Percentiles rank a stretch among this genome's conserved stretches.
Conservation (phyloP, 2,797 vertebrate genomes). For the Melanotaenia pygmaea region DNA sequence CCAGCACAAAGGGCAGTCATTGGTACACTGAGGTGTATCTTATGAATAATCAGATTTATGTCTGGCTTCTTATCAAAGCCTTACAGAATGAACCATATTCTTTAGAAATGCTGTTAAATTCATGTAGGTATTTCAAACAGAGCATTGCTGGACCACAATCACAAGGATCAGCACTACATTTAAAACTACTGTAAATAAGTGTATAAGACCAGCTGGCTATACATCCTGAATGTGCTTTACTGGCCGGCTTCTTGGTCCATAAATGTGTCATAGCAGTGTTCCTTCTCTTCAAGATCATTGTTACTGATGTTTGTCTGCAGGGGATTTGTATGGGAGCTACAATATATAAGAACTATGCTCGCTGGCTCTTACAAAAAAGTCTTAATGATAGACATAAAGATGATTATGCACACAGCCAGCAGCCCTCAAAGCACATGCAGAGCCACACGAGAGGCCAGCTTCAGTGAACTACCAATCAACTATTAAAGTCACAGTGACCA, state of each 20-base stretch:
- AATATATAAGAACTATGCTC: neutral
- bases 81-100: slow-evolving; percentile 7
- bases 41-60: slow-evolving; percentile 38
- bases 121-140: neutral
- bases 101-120: slow-evolving; percentile 13
- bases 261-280: too few species aligned
- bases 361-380: slow-evolving; percentile 4
- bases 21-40: slow-evolving; percentile 29
- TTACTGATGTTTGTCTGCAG: slow-evolving; percentile 21
- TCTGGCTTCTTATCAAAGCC: slow-evolving; percentile 22
- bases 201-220: neutral
- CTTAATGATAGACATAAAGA: slow-evolving; percentile 5
- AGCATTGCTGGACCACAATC: slow-evolving; percentile 12
- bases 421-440: neutral
- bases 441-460: slow-evolving; percentile 15
- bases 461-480: slow-evolving; percentile 14
- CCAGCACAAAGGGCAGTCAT: slow-evolving; percentile 58
- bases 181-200: neutral
- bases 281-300: too few species aligned
- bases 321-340: slow-evolving; percentile 9
- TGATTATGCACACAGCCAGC: slow-evolving; percentile 5
- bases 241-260: neutral
- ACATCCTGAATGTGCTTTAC: neutral
- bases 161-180: neutral
- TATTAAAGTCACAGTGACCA: slow-evolving; percentile 39